Percentiles rank a stretch among this genome's conserved stretches.
These are phyloP conservation scores for Syrphus vitripennis DNA, from an alignment of 2,888 invertebrate genomes.

Conservation along the genomic window DNA sequence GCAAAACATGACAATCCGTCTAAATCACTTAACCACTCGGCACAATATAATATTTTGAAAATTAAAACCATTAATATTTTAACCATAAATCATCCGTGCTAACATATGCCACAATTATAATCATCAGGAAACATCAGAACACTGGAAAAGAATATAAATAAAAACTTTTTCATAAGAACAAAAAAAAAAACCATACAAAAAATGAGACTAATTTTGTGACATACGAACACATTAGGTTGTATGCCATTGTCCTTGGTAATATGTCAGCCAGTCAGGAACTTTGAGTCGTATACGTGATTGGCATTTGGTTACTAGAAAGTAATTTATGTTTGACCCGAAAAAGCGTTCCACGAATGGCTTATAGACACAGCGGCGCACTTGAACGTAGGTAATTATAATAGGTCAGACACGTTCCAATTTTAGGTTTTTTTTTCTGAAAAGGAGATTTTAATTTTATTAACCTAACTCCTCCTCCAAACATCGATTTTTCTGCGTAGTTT, in stretches of 20 bases:
- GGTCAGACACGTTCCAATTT: slow-evolving; percentile 53
- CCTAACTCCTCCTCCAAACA: no score
- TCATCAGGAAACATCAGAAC: slow-evolving; percentile 36
- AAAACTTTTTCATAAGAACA: neutral
- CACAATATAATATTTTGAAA: slow-evolving; percentile 53
- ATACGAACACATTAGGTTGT: neutral
- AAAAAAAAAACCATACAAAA: neutral
- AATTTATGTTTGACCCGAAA: slow-evolving; percentile 70
- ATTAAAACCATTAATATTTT: slow-evolving; percentile 60
- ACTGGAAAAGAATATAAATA: slow-evolving; percentile 2
- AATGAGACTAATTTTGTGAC: neutral
- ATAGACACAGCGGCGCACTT: slow-evolving; percentile 16
- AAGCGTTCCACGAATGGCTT: slow-evolving; percentile 35
- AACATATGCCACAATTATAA: slow-evolving; percentile 66
- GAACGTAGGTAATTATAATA: slow-evolving; percentile 69
- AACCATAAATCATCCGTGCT: slow-evolving; percentile 65
- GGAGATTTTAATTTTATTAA: no score
- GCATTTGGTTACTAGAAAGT: slow-evolving; percentile 63
- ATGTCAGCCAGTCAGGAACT: slow-evolving; percentile 61
- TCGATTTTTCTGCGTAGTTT: no score
- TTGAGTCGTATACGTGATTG: slow-evolving; percentile 70
- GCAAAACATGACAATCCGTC: neutral
- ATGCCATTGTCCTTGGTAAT: slow-evolving; percentile 52
- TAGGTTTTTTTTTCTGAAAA: no score
- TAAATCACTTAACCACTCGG: slow-evolving; percentile 45